A percentile compares a stretch with the other conserved stretches of the same genome.
Evolutionary conservation across 2,113 vertebrate genomes (phyloP).

Genomic region (Siniperca knerii): DNA sequence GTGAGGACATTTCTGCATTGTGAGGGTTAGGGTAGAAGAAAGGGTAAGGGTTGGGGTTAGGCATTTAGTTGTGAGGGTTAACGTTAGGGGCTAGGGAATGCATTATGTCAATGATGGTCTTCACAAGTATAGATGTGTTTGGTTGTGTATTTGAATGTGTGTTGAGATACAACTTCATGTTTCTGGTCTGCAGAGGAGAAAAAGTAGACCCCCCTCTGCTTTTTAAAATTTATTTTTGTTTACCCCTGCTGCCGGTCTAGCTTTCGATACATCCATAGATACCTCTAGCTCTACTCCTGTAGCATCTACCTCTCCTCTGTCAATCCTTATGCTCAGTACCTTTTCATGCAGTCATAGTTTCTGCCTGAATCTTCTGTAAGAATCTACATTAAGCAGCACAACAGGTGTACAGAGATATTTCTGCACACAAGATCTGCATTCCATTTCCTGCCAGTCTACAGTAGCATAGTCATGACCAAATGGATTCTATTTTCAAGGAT

Average conservation of each 20-base stretch:
- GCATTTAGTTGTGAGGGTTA: background rate
- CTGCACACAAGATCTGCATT: background rate
- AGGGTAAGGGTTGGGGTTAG: too few relatives aligned
- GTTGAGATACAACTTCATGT: background rate
- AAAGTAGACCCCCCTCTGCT: background rate
- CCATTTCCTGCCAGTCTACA: background rate
- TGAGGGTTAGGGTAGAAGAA: too few relatives aligned
- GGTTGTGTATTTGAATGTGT: background rate
- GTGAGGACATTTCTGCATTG: background rate
- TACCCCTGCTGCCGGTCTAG: background rate
- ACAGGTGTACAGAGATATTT: background rate
- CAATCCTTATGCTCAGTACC: background rate
- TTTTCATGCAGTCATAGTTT: background rate
- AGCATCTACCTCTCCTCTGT: background rate
- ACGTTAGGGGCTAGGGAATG: background rate
- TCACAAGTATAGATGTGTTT: background rate
- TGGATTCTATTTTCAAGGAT: background rate
- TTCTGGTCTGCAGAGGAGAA: background rate
- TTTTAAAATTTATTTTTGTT: background rate
- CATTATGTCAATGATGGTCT: background rate
- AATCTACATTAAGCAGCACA: background rate
- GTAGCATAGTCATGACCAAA: background rate
- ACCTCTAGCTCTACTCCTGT: background rate
- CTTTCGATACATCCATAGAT: background rate
- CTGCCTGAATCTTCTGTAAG: background rate